Evolutionary conservation across 2,113 vertebrate genomes (phyloP).

Genomic region (Craseonycteris thonglongyai): DNA sequence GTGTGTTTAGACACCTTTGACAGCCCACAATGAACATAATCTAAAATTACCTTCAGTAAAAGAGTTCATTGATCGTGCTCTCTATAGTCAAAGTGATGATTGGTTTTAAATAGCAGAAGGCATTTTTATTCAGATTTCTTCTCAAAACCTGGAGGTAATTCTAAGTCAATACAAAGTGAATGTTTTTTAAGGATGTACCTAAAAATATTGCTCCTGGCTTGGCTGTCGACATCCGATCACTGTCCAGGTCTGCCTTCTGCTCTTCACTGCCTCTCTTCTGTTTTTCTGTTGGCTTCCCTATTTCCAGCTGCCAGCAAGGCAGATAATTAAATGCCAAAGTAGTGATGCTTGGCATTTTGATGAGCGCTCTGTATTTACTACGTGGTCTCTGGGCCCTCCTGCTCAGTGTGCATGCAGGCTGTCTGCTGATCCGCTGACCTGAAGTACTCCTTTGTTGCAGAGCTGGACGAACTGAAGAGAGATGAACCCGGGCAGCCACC

Average conservation of each 20-base stretch:
- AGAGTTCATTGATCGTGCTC: neutral
- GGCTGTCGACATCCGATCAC: conserved; percentile 51
- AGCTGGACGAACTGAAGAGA: conserved; percentile 17
- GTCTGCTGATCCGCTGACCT: neutral
- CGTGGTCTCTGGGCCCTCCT: conserved; percentile 38
- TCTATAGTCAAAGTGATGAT: neutral
- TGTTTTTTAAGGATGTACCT: neutral
- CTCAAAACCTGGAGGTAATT: neutral
- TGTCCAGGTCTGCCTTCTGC: conserved; percentile 57
- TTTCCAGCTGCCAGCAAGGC: conserved; percentile 71
- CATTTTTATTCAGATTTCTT: conserved; percentile 26
- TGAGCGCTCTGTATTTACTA: conserved; percentile 60
- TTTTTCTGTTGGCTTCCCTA: conserved; percentile 57
- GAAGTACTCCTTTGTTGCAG: conserved; percentile 30
- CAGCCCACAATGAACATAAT: neutral
- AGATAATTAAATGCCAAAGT: conserved; percentile 80
- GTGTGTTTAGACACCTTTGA: neutral
- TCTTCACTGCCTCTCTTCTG: conserved; percentile 2
- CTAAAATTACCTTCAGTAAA: neutral
- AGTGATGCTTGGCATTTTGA: conserved; percentile 78
- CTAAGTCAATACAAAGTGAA: neutral
- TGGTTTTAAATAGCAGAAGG: neutral
- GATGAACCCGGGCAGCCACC: neutral
- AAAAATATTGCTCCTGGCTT: neutral
- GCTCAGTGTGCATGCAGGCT: conserved; percentile 51